phyloP scores from a whole-genome alignment of 2,797 vertebrate genomes.

The Strix occidentalis region DNA sequence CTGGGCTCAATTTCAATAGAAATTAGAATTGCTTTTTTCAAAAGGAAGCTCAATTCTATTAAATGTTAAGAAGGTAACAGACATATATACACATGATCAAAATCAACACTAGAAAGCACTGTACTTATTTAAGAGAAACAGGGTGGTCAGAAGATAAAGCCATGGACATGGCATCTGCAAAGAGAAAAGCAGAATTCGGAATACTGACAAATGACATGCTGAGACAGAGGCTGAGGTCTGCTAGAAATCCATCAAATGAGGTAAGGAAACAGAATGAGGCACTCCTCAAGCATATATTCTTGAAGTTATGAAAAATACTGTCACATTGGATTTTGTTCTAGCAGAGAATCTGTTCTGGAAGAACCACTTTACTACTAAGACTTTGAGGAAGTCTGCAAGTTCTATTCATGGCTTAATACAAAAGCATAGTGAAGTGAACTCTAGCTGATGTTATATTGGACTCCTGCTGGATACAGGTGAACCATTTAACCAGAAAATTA shows the following conservation, averaged over 20 bases:
- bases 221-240: neutral
- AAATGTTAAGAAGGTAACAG: constrained; percentile 19
- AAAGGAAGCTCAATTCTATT: neutral
- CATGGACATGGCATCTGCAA: neutral
- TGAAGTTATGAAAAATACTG: neutral
- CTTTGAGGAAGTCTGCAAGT: neutral
- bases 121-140: neutral
- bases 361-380: neutral
- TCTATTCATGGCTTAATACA: neutral
- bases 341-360: neutral
- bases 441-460: neutral
- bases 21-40: neutral
- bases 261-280: neutral
- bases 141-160: neutral
- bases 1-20: neutral
- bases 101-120: neutral
- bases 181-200: neutral
- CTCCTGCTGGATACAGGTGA: neutral
- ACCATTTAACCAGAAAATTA: neutral
- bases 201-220: neutral
- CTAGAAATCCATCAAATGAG: neutral
- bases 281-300: neutral
- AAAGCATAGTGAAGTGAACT: neutral
- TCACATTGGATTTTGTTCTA: neutral
- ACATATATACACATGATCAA: neutral